These are phyloP conservation scores for Halcyon malimbica DNA, from an alignment of 2,113 vertebrate genomes.

Conservation along the genomic window DNA sequence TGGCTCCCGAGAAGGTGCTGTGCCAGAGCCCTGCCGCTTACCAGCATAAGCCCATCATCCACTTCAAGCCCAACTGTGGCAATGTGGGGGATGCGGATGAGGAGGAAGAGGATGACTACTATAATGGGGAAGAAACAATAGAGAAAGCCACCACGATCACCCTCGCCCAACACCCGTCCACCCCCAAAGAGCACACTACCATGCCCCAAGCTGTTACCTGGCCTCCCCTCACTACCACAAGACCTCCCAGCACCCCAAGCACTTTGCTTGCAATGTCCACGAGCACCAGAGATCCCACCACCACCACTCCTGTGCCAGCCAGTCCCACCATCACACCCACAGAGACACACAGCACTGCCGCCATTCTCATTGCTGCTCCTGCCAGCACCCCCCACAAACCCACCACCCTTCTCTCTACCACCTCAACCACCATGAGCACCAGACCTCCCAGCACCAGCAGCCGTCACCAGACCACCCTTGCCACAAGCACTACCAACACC, in stretches of 20 bases:
- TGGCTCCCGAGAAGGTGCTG: not conserved
- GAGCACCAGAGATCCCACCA: not conserved
- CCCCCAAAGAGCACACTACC: not conserved
- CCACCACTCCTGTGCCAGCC: not conserved
- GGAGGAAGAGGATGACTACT: not conserved
- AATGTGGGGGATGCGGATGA: fast-evolving
- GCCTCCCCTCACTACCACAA: not conserved
- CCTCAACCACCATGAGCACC: not conserved
- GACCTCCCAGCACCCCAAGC: not conserved
- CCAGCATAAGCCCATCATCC: not conserved
- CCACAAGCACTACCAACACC: not conserved
- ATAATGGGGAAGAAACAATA: not conserved
- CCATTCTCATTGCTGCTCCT: fast-evolving
- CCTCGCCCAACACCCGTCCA: fast-evolving
- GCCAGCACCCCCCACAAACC: not conserved
- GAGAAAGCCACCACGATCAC: fast-evolving
- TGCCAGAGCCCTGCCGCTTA: conserved; percentile 25
- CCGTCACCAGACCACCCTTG: not conserved
- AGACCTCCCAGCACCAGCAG: not conserved
- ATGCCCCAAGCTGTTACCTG: fast-evolving
- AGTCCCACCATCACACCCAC: not conserved
- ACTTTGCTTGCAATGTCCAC: not conserved
- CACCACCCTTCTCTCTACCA: not conserved
- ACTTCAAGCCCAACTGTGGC: not conserved
- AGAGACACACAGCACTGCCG: not conserved